These are phyloP conservation scores for Columba janthina DNA, from an alignment of 2,113 vertebrate genomes.

Conservation along the genomic window DNA sequence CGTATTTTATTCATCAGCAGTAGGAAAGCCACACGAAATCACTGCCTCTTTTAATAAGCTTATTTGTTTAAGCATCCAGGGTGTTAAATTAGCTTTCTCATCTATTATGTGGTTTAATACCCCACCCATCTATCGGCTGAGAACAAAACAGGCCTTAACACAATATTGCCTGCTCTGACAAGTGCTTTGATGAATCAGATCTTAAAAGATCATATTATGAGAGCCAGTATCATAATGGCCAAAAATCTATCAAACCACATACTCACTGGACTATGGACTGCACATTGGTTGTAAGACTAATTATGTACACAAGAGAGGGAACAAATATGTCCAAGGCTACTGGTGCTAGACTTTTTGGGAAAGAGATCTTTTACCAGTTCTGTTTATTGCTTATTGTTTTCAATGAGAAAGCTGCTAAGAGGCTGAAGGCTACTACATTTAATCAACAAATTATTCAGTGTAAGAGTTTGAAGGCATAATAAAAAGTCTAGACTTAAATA, in stretches of 20 bases:
- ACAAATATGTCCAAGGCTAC: background rate
- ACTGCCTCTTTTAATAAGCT: background rate
- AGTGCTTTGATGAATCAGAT: background rate
- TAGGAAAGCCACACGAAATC: background rate
- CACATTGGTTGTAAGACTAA: background rate
- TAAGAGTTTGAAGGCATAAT: background rate
- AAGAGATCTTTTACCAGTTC: background rate
- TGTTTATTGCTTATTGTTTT: background rate
- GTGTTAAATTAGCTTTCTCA: background rate
- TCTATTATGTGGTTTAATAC: background rate
- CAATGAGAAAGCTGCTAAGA: background rate
- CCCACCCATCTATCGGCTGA: background rate
- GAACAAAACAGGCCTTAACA: background rate
- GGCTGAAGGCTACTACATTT: background rate
- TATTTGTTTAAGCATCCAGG: constrained; percentile 19
- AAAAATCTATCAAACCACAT: background rate
- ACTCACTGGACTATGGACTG: background rate
- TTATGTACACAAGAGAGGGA: background rate
- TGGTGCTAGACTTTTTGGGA: background rate
- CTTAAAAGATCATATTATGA: background rate
- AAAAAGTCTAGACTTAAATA: background rate
- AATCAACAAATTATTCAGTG: background rate
- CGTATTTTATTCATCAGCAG: background rate
- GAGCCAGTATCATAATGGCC: background rate
- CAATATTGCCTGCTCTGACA: background rate